Conservation (phyloP, 1,140 invertebrate genomes). For the Drosophila miranda region DNA sequence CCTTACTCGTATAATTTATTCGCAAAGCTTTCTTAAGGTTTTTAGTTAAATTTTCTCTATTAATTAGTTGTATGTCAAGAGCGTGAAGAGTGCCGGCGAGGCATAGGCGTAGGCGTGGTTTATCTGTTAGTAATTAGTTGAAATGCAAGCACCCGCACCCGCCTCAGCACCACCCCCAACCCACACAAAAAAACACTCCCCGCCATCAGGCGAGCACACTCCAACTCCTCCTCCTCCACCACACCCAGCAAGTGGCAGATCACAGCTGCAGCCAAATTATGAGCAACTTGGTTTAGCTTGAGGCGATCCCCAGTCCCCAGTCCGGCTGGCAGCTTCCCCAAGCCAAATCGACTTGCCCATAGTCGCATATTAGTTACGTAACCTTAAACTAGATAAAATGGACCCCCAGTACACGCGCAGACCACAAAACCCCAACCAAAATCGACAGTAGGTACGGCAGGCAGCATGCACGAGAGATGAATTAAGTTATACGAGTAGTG, state of each 20-base stretch:
- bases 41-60: conserved; percentile 67
- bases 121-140: conserved; percentile 56
- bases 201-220: not conserved
- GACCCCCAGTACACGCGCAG: conserved; percentile 7
- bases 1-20: conserved; percentile 47
- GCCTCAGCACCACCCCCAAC: not conserved
- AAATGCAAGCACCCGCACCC: conserved; percentile 12
- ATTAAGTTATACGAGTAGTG: conserved; percentile 51
- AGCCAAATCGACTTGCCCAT: conserved; percentile 80
- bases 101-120: conserved; percentile 31
- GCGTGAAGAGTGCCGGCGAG: conserved; percentile 27
- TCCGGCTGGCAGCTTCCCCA: conserved; percentile 25
- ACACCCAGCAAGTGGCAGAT: conserved; percentile 24
- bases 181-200: conserved; percentile 3
- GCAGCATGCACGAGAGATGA: conserved; percentile 18
- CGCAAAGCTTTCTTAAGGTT: conserved; percentile 51
- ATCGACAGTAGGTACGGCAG: conserved; percentile 7
- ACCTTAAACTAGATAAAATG: conserved; percentile 32
- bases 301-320: conserved; percentile 1
- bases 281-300: conserved; percentile 77
- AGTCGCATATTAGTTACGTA: conserved; percentile 67
- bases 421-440: conserved; percentile 17
- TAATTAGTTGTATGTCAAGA: conserved; percentile 67
- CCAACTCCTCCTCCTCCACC: not conserved
- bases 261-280: conserved; percentile 65